phyloP scores from a whole-genome alignment of 2,888 invertebrate species.

The Drosophila niveifrons region DNA sequence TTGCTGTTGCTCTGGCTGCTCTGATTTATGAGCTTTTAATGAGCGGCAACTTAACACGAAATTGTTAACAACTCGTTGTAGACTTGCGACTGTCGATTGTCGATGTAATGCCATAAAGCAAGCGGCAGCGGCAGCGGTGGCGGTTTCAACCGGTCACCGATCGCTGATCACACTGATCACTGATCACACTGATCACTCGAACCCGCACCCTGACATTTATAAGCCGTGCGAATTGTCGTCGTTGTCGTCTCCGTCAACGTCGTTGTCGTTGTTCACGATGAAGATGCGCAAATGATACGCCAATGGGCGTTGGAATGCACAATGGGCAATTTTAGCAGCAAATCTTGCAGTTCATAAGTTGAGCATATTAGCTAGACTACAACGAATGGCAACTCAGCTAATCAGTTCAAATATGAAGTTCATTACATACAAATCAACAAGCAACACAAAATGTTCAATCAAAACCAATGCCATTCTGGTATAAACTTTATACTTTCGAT shows the following conservation, averaged over 20 bases:
- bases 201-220: constrained; percentile 54
- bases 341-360: neutral
- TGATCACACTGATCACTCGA: constrained; percentile 23
- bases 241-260: neutral
- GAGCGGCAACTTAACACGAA: constrained; percentile 80
- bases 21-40: constrained; percentile 82
- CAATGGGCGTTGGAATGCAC: constrained; percentile 62
- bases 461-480: no score
- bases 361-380: constrained; percentile 20
- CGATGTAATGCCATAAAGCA: constrained; percentile 54
- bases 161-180: constrained; percentile 24
- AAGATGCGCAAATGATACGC: constrained; percentile 74
- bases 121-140: constrained; percentile 20
- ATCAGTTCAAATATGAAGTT: no score
- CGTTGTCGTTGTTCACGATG: constrained; percentile 23
- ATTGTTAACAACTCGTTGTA: constrained; percentile 73
- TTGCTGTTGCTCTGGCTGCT: constrained; percentile 35
- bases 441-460: no score
- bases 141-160: constrained; percentile 41
- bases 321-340: constrained; percentile 18
- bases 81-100: constrained; percentile 33
- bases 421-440: no score
- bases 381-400: no score
- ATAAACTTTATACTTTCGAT: no score
- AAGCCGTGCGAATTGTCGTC: constrained; percentile 55